A percentile compares a stretch with the other conserved stretches of the same genome.
phyloP scores from a whole-genome alignment of 2,888 invertebrate species.

The Aphodius granarius region DNA sequence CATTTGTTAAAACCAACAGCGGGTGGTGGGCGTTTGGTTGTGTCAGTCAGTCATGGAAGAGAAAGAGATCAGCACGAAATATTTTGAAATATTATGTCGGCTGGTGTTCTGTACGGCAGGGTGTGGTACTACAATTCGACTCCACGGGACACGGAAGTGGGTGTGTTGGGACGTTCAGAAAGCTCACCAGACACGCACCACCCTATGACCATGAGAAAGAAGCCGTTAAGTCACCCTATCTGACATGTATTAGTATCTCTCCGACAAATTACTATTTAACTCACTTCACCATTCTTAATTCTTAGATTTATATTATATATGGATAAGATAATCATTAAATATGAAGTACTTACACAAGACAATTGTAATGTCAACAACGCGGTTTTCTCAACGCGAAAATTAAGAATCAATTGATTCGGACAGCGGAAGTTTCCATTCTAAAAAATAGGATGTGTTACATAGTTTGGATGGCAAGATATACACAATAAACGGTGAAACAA shows the following conservation, averaged over 20 bases:
- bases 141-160: slow-evolving; percentile 24
- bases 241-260: not conserved
- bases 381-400: too few species aligned
- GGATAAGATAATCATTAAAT: too few species aligned
- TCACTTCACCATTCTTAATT: too few species aligned
- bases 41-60: not conserved
- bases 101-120: not conserved
- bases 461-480: too few species aligned
- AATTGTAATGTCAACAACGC: too few species aligned
- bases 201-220: slow-evolving; percentile 8
- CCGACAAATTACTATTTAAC: too few species aligned
- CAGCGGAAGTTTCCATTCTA: too few species aligned
- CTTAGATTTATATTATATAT: too few species aligned
- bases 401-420: too few species aligned
- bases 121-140: slow-evolving; percentile 7
- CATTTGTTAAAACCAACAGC: not conserved
- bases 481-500: too few species aligned
- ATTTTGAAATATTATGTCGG: slow-evolving; percentile 12
- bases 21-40: not conserved
- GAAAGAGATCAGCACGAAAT: not conserved
- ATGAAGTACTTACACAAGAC: too few species aligned
- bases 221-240: not conserved
- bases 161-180: slow-evolving; percentile 20
- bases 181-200: slow-evolving; percentile 22
- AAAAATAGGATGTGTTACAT: too few species aligned